Base-by-base conservation (phyloP, 2,888 invertebrate genomes). In the Scaptomyza cyrtandrae region DNA sequence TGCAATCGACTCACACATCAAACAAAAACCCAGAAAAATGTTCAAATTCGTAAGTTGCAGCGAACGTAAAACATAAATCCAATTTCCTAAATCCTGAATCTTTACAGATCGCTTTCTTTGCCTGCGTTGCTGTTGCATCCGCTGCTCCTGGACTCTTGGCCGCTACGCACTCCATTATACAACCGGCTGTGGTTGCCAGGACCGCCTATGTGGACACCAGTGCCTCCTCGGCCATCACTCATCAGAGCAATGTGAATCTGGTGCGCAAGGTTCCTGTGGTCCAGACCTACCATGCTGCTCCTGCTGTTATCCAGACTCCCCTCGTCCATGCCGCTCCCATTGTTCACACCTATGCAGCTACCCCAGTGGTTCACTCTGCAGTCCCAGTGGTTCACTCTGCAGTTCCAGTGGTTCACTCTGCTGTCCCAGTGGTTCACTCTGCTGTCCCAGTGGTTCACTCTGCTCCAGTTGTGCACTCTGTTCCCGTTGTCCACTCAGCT, bases 71-170 rank as follows among this genome's bases (percentile, higher is more conserved):
- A 19, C 6, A 5, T 6, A 5, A 14, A 43, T 11, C 37, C 29
- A 31, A n/a, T 6, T 33, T 14, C 6, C 29, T 14, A 6, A 33
- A 35, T 48, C 7, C 43, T 41, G 13, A 2, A 14, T 44, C 6
- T 31, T 29, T 61, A 6, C 49, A 89, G 89, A 63, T 94, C 93
- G 94, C 94, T 93, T 93, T 95, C 92, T 94, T 94, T 91, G 94
- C 94, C 92, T 92, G 94, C 78, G 91, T 93, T 86, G 93, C 94
- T 64, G 84, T 90, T 50, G 91, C 90, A 41, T 88, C 90, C 56
- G 92, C 92, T 62, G 90, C 90, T 63, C 91, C 91, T 53, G 91
- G 91, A 56, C 86, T 90, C 29, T 41, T 90, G 9, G 77, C 89
- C 44, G 74, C 85, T 61, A 86, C 90, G 2, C 91, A 91, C 54